Percentiles rank a stretch among this genome's conserved stretches.
Conservation (phyloP, 2,113 vertebrate species). For the Hyaena hyaena region DNA sequence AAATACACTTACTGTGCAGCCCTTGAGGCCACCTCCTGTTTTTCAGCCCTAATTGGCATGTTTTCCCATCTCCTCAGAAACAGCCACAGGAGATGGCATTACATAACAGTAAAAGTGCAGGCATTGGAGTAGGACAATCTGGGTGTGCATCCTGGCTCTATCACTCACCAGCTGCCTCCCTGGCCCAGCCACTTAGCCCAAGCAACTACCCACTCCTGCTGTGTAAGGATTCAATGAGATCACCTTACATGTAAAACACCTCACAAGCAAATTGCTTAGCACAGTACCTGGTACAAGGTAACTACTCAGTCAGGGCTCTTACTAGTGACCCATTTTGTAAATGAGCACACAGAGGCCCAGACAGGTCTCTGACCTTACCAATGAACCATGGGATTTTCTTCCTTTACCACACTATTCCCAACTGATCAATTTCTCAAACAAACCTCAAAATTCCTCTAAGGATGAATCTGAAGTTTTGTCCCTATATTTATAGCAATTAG, state of each 20-base stretch:
- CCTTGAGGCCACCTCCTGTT: background rate
- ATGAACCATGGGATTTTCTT: background rate
- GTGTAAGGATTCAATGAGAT: background rate
- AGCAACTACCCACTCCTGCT: background rate
- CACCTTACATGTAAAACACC: background rate
- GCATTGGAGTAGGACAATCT: background rate
- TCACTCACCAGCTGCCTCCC: background rate
- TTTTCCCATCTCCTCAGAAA: background rate
- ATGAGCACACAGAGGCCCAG: background rate
- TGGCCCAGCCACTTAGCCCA: background rate
- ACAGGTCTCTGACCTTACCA: background rate
- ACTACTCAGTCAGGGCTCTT: background rate
- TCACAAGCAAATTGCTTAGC: background rate
- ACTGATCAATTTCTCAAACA: background rate
- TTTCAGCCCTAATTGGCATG: constrained; percentile 3
- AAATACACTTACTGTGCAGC: background rate
- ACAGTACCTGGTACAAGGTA: background rate
- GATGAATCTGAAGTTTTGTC: background rate
- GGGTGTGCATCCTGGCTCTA: background rate
- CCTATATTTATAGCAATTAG: background rate
- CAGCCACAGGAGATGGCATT: background rate
- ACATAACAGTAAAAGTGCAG: background rate
- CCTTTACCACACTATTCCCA: background rate
- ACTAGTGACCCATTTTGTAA: background rate
- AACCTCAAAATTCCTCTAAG: background rate